A percentile compares a stretch with the other conserved stretches of the same genome.
Conservation (phyloP, 2,113 vertebrate species). For the Poeciliopsis turrubarensis region DNA sequence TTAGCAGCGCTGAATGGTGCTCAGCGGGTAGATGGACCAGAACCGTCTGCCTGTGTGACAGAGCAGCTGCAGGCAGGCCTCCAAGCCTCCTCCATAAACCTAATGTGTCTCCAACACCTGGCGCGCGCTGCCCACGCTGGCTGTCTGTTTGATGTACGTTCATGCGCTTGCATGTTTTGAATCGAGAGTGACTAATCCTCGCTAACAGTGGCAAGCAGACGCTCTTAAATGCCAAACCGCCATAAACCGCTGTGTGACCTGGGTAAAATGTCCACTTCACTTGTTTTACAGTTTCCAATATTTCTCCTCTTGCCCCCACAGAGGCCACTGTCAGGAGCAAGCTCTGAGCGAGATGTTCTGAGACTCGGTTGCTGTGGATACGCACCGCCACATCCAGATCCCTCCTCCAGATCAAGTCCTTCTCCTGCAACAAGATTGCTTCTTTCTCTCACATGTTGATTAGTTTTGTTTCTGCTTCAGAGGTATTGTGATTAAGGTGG, state of each 20-base stretch:
- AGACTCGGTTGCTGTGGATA: conserved; percentile 56
- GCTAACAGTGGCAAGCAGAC: conserved; percentile 48
- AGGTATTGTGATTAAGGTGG: conserved; percentile 19
- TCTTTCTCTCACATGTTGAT: conserved; percentile 40
- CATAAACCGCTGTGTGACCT: conserved; percentile 42
- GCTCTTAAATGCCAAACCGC: conserved; percentile 42
- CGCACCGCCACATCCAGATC: conserved; percentile 31
- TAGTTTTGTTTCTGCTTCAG: conserved; percentile 7
- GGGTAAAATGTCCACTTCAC: conserved; percentile 18
- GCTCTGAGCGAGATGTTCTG: conserved; percentile 58
- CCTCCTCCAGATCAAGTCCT: conserved; percentile 39
- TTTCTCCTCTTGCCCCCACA: conserved; percentile 43
- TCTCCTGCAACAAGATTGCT: conserved; percentile 47
- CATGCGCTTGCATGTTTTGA: conserved; percentile 43
- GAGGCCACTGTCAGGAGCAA: conserved; percentile 66
- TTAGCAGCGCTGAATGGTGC: conserved; percentile 61
- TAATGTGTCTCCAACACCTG: conserved; percentile 60
- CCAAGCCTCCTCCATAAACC: conserved; percentile 62
- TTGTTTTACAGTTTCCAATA: conserved; percentile 36
- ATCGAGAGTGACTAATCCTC: conserved; percentile 52
- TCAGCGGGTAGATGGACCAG: conserved; percentile 63
- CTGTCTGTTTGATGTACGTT: conserved; percentile 37
- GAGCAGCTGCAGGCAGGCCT: conserved; percentile 62
- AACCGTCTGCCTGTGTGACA: conserved; percentile 58
- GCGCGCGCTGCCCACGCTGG: conserved; percentile 18